Evolutionary conservation across 1,140 invertebrate species (phyloP).

Genomic region (Caenorhabditis inopinata): DNA sequence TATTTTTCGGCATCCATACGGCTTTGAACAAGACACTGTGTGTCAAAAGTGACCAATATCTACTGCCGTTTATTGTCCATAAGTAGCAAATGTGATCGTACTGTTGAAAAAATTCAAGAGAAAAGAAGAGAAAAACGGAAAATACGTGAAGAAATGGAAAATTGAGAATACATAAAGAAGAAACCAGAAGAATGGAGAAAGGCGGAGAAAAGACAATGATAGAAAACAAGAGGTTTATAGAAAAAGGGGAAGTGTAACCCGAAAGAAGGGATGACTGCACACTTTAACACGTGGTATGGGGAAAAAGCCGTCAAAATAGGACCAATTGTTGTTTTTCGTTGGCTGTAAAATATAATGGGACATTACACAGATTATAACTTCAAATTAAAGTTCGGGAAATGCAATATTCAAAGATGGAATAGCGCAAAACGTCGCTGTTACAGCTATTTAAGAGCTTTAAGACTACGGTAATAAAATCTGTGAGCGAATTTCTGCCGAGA

Average conservation of each 20-base stretch:
- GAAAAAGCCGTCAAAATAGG: background rate
- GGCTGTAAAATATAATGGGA: background rate
- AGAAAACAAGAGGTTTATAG: background rate
- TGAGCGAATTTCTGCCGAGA: too few relatives aligned
- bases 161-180: background rate
- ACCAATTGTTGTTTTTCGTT: background rate
- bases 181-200: conserved; percentile 15
- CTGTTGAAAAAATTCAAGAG: background rate
- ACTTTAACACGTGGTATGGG: too few relatives aligned
- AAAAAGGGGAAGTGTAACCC: background rate
- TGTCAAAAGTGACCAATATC: background rate
- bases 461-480: too few relatives aligned
- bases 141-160: conserved; percentile 17
- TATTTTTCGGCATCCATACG: too few relatives aligned
- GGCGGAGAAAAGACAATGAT: background rate
- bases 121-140: background rate
- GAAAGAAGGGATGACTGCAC: background rate
- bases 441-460: too few relatives aligned
- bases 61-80: background rate
- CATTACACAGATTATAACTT: too few relatives aligned
- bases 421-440: too few relatives aligned
- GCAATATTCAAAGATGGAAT: too few relatives aligned
- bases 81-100: too few relatives aligned
- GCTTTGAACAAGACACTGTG: too few relatives aligned
- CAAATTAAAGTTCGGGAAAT: too few relatives aligned